These are phyloP conservation scores for Epirrhoe tristata DNA, from an alignment of 2,888 invertebrate species.

Conservation along the genomic window DNA sequence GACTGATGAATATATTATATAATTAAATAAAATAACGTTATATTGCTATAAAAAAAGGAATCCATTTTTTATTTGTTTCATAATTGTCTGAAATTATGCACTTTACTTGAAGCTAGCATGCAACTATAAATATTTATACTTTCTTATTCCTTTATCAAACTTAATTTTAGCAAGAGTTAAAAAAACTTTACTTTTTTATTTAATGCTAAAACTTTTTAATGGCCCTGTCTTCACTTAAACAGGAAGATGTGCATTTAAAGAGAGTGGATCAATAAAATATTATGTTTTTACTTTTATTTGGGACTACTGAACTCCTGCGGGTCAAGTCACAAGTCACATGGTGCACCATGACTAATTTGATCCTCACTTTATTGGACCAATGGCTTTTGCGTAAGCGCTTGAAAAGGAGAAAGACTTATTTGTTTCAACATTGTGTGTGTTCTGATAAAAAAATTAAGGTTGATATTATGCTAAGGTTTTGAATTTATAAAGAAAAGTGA, in stretches of 20 bases:
- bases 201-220: background rate
- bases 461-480: background rate
- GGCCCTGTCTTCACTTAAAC: conserved; percentile 10
- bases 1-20: too few species aligned
- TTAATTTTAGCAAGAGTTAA: background rate
- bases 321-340: conserved; percentile 5
- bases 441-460: background rate
- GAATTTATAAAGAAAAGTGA: background rate
- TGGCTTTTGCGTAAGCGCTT: conserved; percentile 8
- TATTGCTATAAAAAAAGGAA: too few species aligned
- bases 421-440: background rate
- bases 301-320: conserved; percentile 31
- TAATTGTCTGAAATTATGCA: too few species aligned
- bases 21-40: too few species aligned
- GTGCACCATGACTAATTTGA: conserved; percentile 15
- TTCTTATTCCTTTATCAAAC: background rate
- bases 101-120: too few species aligned
- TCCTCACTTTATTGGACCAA: conserved; percentile 13
- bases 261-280: conserved; percentile 29
- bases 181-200: background rate
- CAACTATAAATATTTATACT: too few species aligned
- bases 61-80: too few species aligned
- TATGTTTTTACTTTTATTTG: conserved; percentile 29
- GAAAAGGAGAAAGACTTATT: conserved; percentile 4
- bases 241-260: conserved; percentile 16